These are phyloP conservation scores for Lerista edwardsae DNA, from an alignment of 2,797 vertebrate species.

Conservation along the genomic window DNA sequence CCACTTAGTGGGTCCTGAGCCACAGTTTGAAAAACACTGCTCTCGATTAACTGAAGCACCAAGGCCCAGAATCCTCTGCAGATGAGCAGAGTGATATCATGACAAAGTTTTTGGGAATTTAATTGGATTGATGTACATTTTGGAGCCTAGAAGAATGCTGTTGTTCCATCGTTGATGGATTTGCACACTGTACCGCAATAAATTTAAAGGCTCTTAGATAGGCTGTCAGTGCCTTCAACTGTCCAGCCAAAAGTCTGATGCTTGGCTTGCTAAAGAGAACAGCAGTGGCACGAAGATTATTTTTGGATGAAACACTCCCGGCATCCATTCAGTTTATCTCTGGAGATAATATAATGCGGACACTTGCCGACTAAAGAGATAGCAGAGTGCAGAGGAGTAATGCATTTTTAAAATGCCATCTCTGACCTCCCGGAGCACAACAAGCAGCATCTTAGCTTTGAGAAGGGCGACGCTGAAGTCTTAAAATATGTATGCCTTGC, in stretches of 20 bases:
- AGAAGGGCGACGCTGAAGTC: neutral
- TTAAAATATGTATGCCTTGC: neutral
- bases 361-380: neutral
- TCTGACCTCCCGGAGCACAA: neutral
- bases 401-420: neutral
- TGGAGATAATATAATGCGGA: neutral
- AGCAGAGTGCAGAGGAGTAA: neutral
- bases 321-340: neutral
- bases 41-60: neutral
- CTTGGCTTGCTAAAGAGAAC: too few relatives aligned
- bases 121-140: neutral
- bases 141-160: neutral
- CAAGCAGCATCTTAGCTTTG: neutral
- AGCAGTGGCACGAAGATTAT: neutral
- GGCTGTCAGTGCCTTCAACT: neutral
- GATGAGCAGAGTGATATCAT: neutral
- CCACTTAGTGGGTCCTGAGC: too few relatives aligned
- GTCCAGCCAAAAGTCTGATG: neutral
- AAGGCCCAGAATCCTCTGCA: neutral
- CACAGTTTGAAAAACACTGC: too few relatives aligned
- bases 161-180: neutral
- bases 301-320: neutral
- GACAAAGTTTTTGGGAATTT: neutral
- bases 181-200: neutral
- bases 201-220: neutral